Evolutionary conservation across 2,888 invertebrate species (phyloP), one percentile per base, ranked within the genome.

Genomic region (Bombyx huttoni): DNA sequence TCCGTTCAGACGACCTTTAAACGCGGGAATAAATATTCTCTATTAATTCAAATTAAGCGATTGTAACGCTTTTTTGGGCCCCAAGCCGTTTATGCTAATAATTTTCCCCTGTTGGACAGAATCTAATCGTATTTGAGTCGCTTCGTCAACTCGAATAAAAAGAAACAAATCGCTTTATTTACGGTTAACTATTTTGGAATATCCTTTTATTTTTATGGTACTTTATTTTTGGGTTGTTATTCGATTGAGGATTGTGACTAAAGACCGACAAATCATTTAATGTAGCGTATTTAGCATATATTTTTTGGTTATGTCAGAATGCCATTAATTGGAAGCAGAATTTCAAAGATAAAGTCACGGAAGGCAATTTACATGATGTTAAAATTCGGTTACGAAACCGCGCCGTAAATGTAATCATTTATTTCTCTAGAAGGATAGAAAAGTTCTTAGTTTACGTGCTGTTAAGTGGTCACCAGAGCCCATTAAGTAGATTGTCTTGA

Each of bases 21-120:
- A 40, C 12, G 40, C 9, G 8, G 9, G 40, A 40, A 40, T 40
- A 40, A 40, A 40, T 40, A 55, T 54, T 57, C 53, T 56, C 59
- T 59, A 64, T 67, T 63, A 58, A 68, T 64, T 56, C 58, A 60
- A 66, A 70, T 67, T 63, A 70, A 68, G 58, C 61, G 59, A 63
- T 65, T 67, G 65, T 57, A 55, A 59, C 58, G 52, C 54, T 54
- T 56, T 56, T 52, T 56, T 55, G 53, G 49, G 53, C 55, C 52
- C 50, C 57, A 57, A 10, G 50, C 10, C 34, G 47, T 35, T 46
- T 47, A 51, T 51, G 47, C 34, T 51, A 51, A 47, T 51, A 35
- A 12, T 40, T 40, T 40, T 40, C 40, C 40, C 40, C 40, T 40
- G 40, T 40, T 40, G 40, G 40, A 40, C 40, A 40, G 40, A 40